Conservation (phyloP, 2,888 invertebrate species). For the Tetragnatha montana region DNA sequence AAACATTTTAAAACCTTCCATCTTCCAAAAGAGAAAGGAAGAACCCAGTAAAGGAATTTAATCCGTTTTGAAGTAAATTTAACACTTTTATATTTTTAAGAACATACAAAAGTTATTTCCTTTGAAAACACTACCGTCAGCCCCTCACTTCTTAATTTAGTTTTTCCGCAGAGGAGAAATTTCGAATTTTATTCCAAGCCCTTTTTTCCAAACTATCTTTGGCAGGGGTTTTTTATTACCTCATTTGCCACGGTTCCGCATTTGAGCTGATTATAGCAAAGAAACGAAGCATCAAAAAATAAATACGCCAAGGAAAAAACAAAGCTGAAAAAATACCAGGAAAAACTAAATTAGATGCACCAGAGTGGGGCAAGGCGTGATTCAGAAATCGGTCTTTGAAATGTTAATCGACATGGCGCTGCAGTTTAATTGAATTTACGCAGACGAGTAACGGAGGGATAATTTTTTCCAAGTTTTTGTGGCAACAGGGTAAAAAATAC, state of each 20-base stretch:
- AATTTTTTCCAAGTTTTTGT: slow-evolving; percentile 53
- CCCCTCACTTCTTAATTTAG: slow-evolving; percentile 35
- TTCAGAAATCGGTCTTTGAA: slow-evolving; percentile 56
- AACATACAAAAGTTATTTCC: slow-evolving; percentile 22
- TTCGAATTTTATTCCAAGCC: slow-evolving; percentile 12
- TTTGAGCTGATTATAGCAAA: slow-evolving; percentile 51
- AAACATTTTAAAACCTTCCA: not conserved
- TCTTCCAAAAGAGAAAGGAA: slow-evolving; percentile 17
- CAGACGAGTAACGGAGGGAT: slow-evolving; percentile 51
- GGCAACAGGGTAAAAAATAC: slow-evolving; percentile 26
- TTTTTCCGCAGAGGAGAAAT: slow-evolving; percentile 37
- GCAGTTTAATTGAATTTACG: slow-evolving; percentile 67
- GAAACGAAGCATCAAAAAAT: slow-evolving; percentile 35
- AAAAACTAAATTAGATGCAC: slow-evolving; percentile 66
- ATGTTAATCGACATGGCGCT: slow-evolving; percentile 66
- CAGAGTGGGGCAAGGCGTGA: slow-evolving; percentile 30
- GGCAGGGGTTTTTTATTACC: slow-evolving; percentile 19
- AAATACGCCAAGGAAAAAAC: slow-evolving; percentile 21
- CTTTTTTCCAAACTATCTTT: slow-evolving; percentile 21
- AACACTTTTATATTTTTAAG: slow-evolving; percentile 27
- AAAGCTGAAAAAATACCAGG: slow-evolving; percentile 49
- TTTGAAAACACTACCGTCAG: slow-evolving; percentile 31
- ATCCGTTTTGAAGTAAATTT: slow-evolving; percentile 30
- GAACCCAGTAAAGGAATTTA: slow-evolving; percentile 10
- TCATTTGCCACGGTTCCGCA: slow-evolving; percentile 34